Evolutionary conservation across 2,888 invertebrate species (phyloP).

Genomic region (Augiades crinisus): DNA sequence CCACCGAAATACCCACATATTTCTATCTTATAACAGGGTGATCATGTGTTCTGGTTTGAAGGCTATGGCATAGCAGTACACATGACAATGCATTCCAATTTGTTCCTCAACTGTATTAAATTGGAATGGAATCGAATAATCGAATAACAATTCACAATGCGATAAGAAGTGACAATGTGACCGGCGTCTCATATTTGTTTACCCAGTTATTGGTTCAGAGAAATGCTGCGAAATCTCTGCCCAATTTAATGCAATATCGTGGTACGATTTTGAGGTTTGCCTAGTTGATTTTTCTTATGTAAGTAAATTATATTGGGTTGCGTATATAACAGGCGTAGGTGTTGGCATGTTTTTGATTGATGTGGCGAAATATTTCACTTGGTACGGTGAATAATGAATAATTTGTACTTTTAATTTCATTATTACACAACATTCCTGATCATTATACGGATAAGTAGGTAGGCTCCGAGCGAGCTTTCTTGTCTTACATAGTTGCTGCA

Average conservation of each 20-base stretch:
- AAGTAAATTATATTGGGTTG: neutral
- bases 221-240: neutral
- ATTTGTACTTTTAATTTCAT: neutral
- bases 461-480: neutral
- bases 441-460: neutral
- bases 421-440: neutral
- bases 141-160: too few species aligned
- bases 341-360: neutral
- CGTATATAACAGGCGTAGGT: neutral
- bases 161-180: neutral
- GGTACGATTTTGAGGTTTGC: neutral
- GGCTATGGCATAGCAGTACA: too few species aligned
- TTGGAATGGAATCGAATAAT: too few species aligned
- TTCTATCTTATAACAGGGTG: too few species aligned
- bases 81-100: too few species aligned
- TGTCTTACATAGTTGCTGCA: neutral
- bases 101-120: too few species aligned
- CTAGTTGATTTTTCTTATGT: neutral
- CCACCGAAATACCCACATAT: too few species aligned
- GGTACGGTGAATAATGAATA: neutral
- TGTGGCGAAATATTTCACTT: neutral
- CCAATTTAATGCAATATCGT: neutral
- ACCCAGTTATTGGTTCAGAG: neutral
- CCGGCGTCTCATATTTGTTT: neutral
- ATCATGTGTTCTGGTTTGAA: too few species aligned